A percentile compares a stretch with the other conserved stretches of the same genome.
These are phyloP conservation scores for Phalacrocorax aristotelis DNA, from an alignment of 2,113 vertebrate species.

Conservation along the genomic window DNA sequence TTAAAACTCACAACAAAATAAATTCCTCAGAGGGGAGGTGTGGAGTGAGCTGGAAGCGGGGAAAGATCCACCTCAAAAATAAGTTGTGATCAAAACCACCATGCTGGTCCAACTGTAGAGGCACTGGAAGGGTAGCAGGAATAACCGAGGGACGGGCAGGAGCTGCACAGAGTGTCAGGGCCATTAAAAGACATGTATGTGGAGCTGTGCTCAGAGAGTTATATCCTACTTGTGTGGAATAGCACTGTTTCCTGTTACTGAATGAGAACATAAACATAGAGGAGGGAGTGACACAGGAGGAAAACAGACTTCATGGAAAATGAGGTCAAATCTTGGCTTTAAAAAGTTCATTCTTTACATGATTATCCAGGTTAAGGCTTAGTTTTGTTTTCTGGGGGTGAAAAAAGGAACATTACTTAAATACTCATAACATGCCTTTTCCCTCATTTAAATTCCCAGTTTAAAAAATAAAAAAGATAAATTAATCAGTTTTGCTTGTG, in stretches of 20 bases:
- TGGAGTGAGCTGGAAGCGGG: background rate
- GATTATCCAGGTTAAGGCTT: background rate
- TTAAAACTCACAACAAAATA: background rate
- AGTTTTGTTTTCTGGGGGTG: background rate
- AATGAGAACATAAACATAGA: background rate
- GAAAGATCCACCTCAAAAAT: background rate
- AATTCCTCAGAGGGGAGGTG: background rate
- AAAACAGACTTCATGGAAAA: background rate
- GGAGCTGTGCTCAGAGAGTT: background rate
- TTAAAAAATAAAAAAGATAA: background rate
- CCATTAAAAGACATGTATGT: background rate
- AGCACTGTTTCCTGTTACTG: background rate
- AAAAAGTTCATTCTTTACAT: background rate
- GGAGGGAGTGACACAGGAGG: background rate
- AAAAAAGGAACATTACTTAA: background rate
- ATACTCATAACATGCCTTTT: background rate
- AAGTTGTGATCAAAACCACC: background rate
- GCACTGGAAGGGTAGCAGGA: background rate
- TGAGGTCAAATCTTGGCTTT: background rate
- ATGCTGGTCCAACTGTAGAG: fast-evolving
- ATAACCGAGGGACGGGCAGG: background rate
- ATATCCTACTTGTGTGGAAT: background rate
- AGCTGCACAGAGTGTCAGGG: background rate
- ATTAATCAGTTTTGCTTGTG: background rate
- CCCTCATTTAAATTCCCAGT: background rate